A percentile compares a stretch with the other conserved stretches of the same genome.
Evolutionary conservation across 2,113 vertebrate species (phyloP).

Genomic region (Carassius auratus): DNA sequence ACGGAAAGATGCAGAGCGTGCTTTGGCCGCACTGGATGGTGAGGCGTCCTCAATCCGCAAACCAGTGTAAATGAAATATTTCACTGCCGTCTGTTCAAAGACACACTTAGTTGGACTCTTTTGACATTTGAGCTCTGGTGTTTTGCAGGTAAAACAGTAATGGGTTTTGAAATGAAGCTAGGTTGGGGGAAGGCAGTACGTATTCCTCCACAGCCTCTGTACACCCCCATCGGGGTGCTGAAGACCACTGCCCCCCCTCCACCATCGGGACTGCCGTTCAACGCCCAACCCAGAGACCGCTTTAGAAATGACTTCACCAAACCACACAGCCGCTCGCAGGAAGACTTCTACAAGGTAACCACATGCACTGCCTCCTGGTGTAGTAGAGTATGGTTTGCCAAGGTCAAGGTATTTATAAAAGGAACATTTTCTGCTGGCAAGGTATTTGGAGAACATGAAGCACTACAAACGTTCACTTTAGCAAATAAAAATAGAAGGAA

Average conservation of each 20-base stretch:
- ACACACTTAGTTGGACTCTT: neutral
- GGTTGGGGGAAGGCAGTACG: slow-evolving; percentile 83
- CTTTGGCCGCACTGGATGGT: slow-evolving; percentile 79
- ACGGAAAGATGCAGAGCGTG: slow-evolving; percentile 80
- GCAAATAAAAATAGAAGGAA: neutral
- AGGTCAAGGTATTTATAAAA: neutral
- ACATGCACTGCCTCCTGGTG: neutral
- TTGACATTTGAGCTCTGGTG: neutral
- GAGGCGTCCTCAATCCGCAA: slow-evolving; percentile 10
- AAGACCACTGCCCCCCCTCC: slow-evolving; percentile 76
- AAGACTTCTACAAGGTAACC: slow-evolving; percentile 79
- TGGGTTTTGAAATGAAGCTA: slow-evolving; percentile 84
- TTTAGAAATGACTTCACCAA: slow-evolving; percentile 82
- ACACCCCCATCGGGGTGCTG: slow-evolving; percentile 76
- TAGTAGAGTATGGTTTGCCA: slow-evolving; percentile 1
- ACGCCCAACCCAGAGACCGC: slow-evolving; percentile 79
- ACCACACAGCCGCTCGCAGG: slow-evolving; percentile 71
- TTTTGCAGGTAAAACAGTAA: slow-evolving; percentile 77
- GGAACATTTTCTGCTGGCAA: neutral
- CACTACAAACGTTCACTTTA: neutral
- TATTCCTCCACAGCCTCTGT: slow-evolving; percentile 80
- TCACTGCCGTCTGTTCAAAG: neutral
- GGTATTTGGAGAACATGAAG: neutral
- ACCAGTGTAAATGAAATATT: neutral
- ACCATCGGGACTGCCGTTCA: slow-evolving; percentile 81